phyloP scores from a whole-genome alignment of 2,797 vertebrate genomes.

The Glossophaga mutica region DNA sequence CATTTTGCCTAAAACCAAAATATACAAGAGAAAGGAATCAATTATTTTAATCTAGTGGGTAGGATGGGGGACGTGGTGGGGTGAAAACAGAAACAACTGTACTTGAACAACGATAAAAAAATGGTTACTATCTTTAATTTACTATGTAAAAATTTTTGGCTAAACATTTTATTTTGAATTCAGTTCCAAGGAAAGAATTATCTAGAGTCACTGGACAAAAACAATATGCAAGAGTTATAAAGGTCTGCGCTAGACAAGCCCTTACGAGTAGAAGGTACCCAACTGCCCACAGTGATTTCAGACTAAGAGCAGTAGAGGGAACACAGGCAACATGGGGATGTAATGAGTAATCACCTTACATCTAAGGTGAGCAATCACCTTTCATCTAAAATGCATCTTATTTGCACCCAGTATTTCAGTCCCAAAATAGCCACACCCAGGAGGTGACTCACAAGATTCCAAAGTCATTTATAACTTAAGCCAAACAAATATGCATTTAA shows the following conservation, averaged over 20 bases:
- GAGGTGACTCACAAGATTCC: neutral
- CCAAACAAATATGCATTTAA: neutral
- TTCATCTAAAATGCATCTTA: neutral
- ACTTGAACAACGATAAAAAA: neutral
- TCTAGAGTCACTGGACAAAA: neutral
- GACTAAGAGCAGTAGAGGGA: accelerated
- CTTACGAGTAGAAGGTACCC: neutral
- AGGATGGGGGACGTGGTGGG: too few species aligned
- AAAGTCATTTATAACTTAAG: neutral
- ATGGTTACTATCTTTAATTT: neutral
- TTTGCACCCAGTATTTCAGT: neutral
- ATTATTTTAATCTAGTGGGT: neutral
- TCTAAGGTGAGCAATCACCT: neutral
- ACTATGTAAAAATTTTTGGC: neutral
- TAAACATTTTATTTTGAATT: neutral
- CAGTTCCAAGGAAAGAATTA: neutral
- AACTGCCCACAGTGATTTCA: neutral
- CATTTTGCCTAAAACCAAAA: neutral
- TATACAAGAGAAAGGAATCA: neutral
- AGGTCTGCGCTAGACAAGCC: neutral
- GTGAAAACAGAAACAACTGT: too few species aligned
- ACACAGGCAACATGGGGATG: neutral
- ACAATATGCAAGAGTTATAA: neutral
- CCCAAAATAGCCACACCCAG: neutral
- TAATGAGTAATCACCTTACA: neutral